Conservation (phyloP, 2,888 invertebrate species). For the Operophtera brumata region DNA sequence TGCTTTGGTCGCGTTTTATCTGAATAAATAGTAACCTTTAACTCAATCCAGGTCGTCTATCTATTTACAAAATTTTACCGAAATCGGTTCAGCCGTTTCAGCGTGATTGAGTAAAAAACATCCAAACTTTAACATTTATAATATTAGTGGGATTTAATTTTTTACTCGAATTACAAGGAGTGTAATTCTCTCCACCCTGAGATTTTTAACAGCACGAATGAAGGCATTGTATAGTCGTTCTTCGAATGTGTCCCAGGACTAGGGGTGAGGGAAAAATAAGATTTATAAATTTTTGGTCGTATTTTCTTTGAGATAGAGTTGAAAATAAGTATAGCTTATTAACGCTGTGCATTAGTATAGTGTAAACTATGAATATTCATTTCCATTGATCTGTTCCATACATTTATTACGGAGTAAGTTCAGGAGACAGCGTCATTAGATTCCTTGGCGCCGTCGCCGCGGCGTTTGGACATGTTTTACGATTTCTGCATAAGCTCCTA, state of each 20-base stretch:
- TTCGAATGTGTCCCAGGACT: not conserved
- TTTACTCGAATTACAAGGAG: no score
- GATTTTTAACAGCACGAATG: no score
- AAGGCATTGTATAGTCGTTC: not conserved
- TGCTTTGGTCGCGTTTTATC: no score
- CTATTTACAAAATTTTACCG: no score
- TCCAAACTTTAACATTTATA: no score
- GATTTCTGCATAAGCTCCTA: slow-evolving; percentile 33
- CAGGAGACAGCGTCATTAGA: slow-evolving; percentile 31
- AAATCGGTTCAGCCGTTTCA: no score
- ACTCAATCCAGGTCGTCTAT: no score
- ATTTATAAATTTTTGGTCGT: not conserved
- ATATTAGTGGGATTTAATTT: no score
- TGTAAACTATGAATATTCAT: slow-evolving; percentile 63
- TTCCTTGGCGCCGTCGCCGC: slow-evolving; percentile 41
- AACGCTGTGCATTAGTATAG: slow-evolving; percentile 51
- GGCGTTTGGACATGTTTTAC: slow-evolving; percentile 35
- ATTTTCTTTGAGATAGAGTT: not conserved
- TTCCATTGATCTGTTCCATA: slow-evolving; percentile 42
- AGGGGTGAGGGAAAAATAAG: not conserved
- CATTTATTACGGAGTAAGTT: slow-evolving; percentile 42
- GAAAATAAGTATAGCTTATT: slow-evolving; percentile 22
- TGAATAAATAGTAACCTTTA: no score
- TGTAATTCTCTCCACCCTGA: no score
- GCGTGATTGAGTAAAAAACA: no score